Evolutionary conservation across 2,888 invertebrate species (phyloP), one percentile per base, ranked within the genome.

Genomic region (Nycteola revayana): DNA sequence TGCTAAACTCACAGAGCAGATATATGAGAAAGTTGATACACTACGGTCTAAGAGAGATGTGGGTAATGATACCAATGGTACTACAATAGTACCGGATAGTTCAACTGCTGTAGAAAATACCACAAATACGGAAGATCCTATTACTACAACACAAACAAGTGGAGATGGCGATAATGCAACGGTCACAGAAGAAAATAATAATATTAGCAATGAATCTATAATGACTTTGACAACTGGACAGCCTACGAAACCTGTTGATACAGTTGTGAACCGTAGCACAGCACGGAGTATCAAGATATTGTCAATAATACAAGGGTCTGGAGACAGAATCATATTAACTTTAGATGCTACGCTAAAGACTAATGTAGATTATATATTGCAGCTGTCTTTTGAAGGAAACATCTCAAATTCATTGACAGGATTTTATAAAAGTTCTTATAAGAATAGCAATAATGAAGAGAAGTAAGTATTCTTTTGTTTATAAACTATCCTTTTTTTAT

Each of bases 381-480:
- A 90, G 50, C 60, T 92, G 7, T 79, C 89, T 1, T 92, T 90
- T 58, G 64, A 69, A 7, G 92, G 92, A 7, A 66, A 59, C 9
- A 90, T 93, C 10, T 89, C 90, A n/a, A 90, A 92, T 56, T 85
- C 91, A 1, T 71, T 92, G 39, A 89, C 86, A 28, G 94, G 94
- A 29, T 92, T 94, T 63, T 94, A 94, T 62, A 90, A 91, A 57
- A 93, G 92, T 50, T 90, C 89, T 25, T 94, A 94, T 57, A 73
- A 66, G 2, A 82, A 89, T 25, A 86, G 79, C 21, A 60, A 80
- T 17, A 67, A 75, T 21, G 67, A 82, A 78, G 54, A 79, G 45
- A 79, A 92, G 88, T 81, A 57, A 70, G 77, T 74, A 61, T 59
- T 34, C 14, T 14, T n/a, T n/a, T n/a, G n/a, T n/a, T n/a, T n/a